These are phyloP conservation scores for Gracilinanus agilis DNA, from an alignment of 2,113 vertebrate species.

Conservation along the genomic window DNA sequence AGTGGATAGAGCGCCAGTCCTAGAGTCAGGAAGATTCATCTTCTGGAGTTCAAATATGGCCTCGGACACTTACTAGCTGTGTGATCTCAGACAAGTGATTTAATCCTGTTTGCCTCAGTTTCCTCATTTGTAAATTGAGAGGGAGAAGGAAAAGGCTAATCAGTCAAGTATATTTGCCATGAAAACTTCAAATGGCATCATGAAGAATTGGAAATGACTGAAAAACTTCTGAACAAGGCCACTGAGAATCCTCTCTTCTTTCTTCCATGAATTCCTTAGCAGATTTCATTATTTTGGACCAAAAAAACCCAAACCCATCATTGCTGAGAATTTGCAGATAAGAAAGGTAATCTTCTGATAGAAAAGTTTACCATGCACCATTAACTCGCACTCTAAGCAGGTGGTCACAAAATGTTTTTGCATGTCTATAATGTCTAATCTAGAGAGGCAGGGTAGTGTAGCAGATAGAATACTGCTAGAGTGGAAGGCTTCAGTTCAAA, in stretches of 20 bases:
- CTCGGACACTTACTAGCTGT: too few relatives aligned
- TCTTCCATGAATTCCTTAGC: not conserved
- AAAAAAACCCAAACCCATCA: conserved; percentile 25
- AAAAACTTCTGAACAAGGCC: not conserved
- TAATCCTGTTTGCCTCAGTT: too few relatives aligned
- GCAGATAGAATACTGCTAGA: not conserved
- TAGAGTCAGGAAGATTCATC: too few relatives aligned
- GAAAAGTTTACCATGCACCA: conserved; percentile 11
- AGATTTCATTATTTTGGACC: conserved; percentile 25
- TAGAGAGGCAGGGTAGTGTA: conserved; percentile 2
- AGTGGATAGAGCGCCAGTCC: too few relatives aligned
- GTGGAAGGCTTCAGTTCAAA: not conserved
- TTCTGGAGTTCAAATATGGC: too few relatives aligned
- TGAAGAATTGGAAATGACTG: too few relatives aligned
- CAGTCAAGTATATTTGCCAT: too few relatives aligned
- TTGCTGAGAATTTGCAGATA: not conserved
- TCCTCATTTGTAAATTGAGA: too few relatives aligned
- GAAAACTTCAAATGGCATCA: too few relatives aligned
- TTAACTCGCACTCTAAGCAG: not conserved
- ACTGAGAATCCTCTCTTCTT: not conserved
- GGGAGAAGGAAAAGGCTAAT: too few relatives aligned
- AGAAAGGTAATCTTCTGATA: conserved; percentile 15
- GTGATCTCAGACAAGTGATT: too few relatives aligned
- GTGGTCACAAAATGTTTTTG: accelerated
- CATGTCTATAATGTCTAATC: not conserved